These are phyloP conservation scores for Phymorhynchus buccinoides DNA, from an alignment of 1,140 invertebrate species.

Conservation along the genomic window DNA sequence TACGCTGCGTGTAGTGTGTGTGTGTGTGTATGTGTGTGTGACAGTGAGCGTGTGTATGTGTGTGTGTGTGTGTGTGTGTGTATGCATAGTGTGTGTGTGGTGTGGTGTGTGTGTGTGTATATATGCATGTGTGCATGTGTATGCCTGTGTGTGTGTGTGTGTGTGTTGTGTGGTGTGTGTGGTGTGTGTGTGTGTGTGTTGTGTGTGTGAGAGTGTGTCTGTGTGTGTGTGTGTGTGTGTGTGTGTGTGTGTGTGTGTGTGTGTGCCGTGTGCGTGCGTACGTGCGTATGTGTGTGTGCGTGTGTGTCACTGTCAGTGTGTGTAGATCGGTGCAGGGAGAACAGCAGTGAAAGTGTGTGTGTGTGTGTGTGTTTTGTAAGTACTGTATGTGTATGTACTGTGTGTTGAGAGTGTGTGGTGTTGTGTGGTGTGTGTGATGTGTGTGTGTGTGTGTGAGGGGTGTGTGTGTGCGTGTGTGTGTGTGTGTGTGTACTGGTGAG, in stretches of 20 bases:
- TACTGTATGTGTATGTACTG: too few species aligned
- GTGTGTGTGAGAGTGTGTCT: neutral
- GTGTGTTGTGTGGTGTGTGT: too few species aligned
- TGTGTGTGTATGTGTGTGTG: too few species aligned
- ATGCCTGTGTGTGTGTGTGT: neutral
- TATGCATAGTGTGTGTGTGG: too few species aligned
- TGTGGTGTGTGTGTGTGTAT: too few species aligned
- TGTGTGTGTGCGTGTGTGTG: constrained; percentile 10
- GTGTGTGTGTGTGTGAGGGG: too few species aligned
- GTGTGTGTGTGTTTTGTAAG: neutral
- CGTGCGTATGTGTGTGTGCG: neutral
- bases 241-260: neutral
- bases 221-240: too few species aligned
- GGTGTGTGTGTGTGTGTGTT: neutral
- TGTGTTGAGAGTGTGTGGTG: too few species aligned
- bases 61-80: too few species aligned
- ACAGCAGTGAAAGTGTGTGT: neutral
- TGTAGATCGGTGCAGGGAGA: too few species aligned
- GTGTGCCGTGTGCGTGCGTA: neutral
- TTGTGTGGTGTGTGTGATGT: neutral
- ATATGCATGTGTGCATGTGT: neutral
- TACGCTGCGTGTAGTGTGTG: too few species aligned
- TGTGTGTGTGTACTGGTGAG: neutral
- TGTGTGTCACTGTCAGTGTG: neutral
- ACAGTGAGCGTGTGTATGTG: too few species aligned